A percentile compares a stretch with the other conserved stretches of the same genome.
Conservation (phyloP, 2,888 invertebrate genomes). For the Clistopyga incitator region DNA sequence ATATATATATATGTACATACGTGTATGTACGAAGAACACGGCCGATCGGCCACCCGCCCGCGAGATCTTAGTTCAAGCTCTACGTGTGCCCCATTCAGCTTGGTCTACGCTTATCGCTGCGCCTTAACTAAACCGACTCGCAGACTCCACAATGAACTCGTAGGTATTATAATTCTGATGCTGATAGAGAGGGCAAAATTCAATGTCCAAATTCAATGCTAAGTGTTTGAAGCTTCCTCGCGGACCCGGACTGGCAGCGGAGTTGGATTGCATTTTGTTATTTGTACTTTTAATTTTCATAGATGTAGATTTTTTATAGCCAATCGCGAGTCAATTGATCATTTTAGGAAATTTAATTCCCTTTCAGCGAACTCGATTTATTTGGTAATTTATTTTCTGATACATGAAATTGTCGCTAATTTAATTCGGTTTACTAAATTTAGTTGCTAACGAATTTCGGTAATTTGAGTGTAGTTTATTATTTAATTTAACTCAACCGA, state of each 20-base stretch:
- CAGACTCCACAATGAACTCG: slow-evolving; percentile 65
- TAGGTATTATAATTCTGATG: slow-evolving; percentile 55
- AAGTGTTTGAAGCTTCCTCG: slow-evolving; percentile 7
- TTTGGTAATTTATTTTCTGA: no score
- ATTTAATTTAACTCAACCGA: no score
- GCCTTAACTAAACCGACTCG: slow-evolving; percentile 50
- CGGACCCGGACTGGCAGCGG: neutral
- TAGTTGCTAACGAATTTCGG: no score
- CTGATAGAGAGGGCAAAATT: slow-evolving; percentile 28
- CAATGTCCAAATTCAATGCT: slow-evolving; percentile 5
- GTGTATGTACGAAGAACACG: slow-evolving; percentile 11
- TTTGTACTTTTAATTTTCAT: neutral
- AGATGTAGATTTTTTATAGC: no score
- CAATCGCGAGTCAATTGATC: no score
- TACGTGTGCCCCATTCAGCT: slow-evolving; percentile 71
- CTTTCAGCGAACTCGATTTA: no score
- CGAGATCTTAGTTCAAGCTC: slow-evolving; percentile 66
- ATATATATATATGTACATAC: neutral
- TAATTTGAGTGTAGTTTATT: no score
- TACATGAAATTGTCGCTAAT: no score
- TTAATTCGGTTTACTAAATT: no score
- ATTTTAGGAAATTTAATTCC: no score
- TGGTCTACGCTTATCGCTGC: slow-evolving; percentile 72
- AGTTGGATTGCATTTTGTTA: neutral
- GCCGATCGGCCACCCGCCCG: slow-evolving; percentile 64